Evolutionary conservation across 2,797 vertebrate genomes (phyloP), one percentile per base, ranked within the genome.

Genomic region (Aeoliscus strigatus): DNA sequence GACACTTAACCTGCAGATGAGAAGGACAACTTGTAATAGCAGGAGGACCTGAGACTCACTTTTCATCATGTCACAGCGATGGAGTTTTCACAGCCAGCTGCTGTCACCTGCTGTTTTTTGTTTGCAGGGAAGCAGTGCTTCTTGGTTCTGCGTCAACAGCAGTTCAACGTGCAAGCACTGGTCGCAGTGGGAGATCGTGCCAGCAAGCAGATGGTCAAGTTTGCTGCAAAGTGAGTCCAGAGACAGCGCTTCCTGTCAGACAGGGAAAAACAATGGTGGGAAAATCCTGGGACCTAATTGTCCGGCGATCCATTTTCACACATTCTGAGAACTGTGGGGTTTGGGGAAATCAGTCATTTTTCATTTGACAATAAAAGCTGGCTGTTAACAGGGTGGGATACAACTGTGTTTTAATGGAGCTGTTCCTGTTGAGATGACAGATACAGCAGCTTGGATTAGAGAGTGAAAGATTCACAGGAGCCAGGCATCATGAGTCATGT

Each of bases 121-220:
- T 52, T 73, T 89, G 67, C 76, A 98, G 96, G 95, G 66, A 98
- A 98, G 85, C 96, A 97, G 70, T 98, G 94, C 79, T 97, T 97
- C 86, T 90, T 98, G 84, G 94, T 97, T 76, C 88, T 97, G 69
- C 93, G 94, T 90, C 96, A 99, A 81, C 96, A 96, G 87, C 95
- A 97, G 89, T 96, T 93, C 84, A 94, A 94, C 62, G 89, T 96
- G 78, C 96, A 97, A 83, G 95, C 91, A 30, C 90, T 97, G 56
- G 91, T 96, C 77, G 93, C 94, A n/a, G 94, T 98, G 88, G 94
- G 96, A 88, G 93, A 95, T 70, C 90, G 89, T 86, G 93, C 94
- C 61, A 98, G 95, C 91, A 97, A 96, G 91, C 96, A 99, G 94
- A 99, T 99, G 96, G 96, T 98, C 90, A 98, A 97, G 90, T 97